Conservation (phyloP, 2,113 vertebrate genomes). For the Motacilla tschutschensis region DNA sequence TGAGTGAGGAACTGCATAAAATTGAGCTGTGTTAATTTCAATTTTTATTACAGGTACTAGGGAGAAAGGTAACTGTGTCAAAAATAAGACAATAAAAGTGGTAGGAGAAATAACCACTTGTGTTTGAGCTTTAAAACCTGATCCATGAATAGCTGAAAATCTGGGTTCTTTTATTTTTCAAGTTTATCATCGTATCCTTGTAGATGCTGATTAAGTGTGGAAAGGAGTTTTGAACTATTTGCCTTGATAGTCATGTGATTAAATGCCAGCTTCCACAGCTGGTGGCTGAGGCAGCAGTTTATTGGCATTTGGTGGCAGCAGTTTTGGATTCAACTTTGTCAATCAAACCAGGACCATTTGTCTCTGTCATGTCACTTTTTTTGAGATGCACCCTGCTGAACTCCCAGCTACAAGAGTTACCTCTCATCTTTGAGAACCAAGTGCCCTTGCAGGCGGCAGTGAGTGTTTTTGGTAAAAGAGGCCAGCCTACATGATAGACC, state of each 20-base stretch:
- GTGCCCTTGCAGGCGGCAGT: not conserved
- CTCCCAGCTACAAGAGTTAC: not conserved
- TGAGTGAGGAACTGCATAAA: not conserved
- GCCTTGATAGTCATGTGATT: not conserved
- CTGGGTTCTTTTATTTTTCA: not conserved
- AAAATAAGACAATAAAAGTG: not conserved
- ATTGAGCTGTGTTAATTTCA: constrained; percentile 19
- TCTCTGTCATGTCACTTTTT: not conserved
- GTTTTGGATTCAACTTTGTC: not conserved
- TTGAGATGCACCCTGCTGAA: not conserved
- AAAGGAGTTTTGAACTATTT: not conserved
- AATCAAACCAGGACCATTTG: not conserved
- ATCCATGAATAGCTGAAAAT: not conserved
- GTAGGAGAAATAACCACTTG: not conserved
- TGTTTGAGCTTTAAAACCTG: not conserved
- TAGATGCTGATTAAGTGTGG: not conserved
- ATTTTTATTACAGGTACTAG: not conserved
- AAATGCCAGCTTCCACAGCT: not conserved
- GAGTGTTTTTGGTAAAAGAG: not conserved
- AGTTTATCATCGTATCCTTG: not conserved
- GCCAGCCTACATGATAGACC: not conserved
- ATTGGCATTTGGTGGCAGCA: not conserved
- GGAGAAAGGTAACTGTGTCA: not conserved
- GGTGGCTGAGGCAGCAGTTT: not conserved
- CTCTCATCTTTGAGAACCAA: not conserved